phyloP scores from a whole-genome alignment of 2,797 vertebrate species.

The Enteromius trimaculatus region DNA sequence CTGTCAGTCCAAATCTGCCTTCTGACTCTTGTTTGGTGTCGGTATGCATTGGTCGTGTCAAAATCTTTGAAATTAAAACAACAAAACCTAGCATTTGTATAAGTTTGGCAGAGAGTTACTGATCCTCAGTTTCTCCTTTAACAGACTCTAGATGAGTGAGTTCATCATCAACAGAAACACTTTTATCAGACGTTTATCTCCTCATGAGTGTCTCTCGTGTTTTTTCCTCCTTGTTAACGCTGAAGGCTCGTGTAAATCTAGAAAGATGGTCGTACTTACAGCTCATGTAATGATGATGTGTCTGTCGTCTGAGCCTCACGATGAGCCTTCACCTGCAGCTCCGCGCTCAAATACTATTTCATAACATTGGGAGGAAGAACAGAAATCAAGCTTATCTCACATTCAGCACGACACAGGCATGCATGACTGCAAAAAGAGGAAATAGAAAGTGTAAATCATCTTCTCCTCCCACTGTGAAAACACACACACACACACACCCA shows the following conservation, averaged over 20 bases:
- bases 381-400: background rate
- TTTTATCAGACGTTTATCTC: background rate
- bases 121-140: background rate
- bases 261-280: slow-evolving; percentile 6
- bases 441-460: slow-evolving; percentile 19
- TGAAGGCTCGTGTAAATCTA: background rate
- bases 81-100: background rate
- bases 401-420: background rate
- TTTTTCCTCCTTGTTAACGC: background rate
- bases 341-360: background rate
- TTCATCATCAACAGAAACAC: background rate
- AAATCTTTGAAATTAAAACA: too few relatives aligned
- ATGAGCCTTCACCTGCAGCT: background rate
- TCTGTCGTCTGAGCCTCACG: background rate
- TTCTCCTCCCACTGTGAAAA: background rate
- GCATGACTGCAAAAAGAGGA: slow-evolving; percentile 33
- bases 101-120: background rate
- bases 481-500: background rate
- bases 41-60: background rate
- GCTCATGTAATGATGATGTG: slow-evolving; percentile 21
- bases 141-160: background rate
- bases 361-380: background rate
- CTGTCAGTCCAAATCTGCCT: background rate
- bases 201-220: background rate
- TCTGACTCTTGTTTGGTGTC: background rate